Evolutionary conservation across 2,113 vertebrate genomes (phyloP).

Genomic region (Nibea coibor): DNA sequence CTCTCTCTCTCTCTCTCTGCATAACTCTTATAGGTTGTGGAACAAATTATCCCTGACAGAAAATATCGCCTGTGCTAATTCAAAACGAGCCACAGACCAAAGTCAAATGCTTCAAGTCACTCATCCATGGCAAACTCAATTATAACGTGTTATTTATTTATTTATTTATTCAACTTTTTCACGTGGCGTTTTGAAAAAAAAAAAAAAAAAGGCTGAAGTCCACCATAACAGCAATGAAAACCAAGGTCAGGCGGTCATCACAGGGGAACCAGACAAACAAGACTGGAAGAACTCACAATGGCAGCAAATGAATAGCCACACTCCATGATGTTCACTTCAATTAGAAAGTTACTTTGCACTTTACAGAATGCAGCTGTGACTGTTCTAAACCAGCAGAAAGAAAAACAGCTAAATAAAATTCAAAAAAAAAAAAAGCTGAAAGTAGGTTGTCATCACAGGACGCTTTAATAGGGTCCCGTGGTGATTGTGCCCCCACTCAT

Average conservation of each 20-base stretch:
- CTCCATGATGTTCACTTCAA: neutral
- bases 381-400: neutral
- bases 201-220: neutral
- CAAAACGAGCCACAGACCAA: neutral
- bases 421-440: no score
- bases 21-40: neutral
- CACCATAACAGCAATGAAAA: neutral
- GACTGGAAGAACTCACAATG: no score
- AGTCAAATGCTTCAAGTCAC: neutral
- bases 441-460: neutral
- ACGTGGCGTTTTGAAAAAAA: no score
- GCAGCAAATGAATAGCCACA: neutral
- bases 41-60: neutral
- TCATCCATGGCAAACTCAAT: neutral
- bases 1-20: neutral
- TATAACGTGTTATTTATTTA: neutral
- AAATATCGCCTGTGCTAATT: neutral
- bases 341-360: no score
- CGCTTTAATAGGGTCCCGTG: neutral
- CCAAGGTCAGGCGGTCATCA: neutral
- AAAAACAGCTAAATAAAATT: no score
- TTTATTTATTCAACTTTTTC: neutral
- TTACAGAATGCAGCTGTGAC: neutral
- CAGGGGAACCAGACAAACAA: neutral
- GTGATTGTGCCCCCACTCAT: neutral